Evolutionary conservation across 1,140 invertebrate genomes (phyloP), one percentile per base, ranked within the genome.

Genomic region (Parapsyche elsis): DNA sequence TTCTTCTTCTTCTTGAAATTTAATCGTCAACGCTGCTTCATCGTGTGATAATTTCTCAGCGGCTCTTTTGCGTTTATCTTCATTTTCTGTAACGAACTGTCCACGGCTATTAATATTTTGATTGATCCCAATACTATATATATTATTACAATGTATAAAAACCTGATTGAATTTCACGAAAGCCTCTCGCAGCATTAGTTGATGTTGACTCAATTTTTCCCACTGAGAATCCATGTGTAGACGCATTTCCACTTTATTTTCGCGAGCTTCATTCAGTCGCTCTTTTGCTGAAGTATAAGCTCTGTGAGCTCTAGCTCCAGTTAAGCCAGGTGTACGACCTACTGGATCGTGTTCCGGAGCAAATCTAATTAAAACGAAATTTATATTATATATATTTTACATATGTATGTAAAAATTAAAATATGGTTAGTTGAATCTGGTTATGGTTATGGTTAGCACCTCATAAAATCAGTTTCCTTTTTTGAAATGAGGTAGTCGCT

Each of bases 81-180:
- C 86, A 82, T 92, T 92, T 79, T 91, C 90, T 73, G 88, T 86
- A 0, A 91, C 89, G 79, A 91, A 91, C 86, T 89, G 49, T 16
- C 5, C 12, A 75, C 57, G 38, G 21, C n/a, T 7, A 71, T 4
- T 38, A 46, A 49, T 49, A 49, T 49, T 5, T 46, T 70, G 19
- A 16, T 30, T 74, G 16, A 49, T 1, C 2, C 4, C 21, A 24
- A 61, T 61, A 59, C 2, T 14, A 53, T 75, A 53, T 21, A 23
- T 21, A 9, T 46, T 57, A 46, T 21, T 26, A n/a, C 7, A 38
- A 38, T 38, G 7, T 38, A 38, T 4, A 38, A 38, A 38, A 16
- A 89, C 88, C 85, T 88, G 89, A 82, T 91, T 89, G 83, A 91
- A 92, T 74, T 90, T 90, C 23, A 91, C 87, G 81, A 91, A 91